Evolutionary conservation across 2,797 vertebrate species (phyloP), one percentile per base, ranked within the genome.

Genomic region (Alauda arvensis): DNA sequence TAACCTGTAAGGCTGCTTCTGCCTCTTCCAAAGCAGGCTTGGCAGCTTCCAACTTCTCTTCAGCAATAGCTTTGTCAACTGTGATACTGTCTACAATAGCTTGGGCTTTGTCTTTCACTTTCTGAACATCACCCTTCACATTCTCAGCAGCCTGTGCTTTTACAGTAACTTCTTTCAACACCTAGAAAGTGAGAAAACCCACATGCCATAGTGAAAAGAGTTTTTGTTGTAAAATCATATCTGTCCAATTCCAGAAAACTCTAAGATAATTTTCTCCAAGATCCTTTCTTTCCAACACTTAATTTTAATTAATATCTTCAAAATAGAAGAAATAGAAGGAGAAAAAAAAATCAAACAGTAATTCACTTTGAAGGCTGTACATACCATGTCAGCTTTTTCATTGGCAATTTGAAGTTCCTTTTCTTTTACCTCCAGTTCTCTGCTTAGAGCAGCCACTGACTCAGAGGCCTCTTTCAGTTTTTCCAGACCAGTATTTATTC

Each of bases 71-170:
- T 95, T 99, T 99, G 91, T 99, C 98, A 42, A 97, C 98, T 5
- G 98, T 98, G 93, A 99, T 99, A 88, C 97, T 97, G 87, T 99
- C 99, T 15, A 99, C 98, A 45, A 99, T 99, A 72, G 97, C 98
- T 83, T 99, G 98, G 17, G 99, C 99, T 95, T 98, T 99, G 95
- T 99, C 99, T 93, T 99, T 99, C 76, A 99, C 99, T 92, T 99
- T 99, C 95, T 99, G 99, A 14, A 99, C 98, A 93, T 99, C 98
- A 25, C 98, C 97, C 86, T 99, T 99, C 81, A 99, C 98, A 46
- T 96, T 97, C 92, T 99, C 99, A 12, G 98, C 98, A 56, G 99
- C 99, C 91, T 99, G 98, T 8, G 99, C 99, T 96, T 99, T 99
- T 60, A 99, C 97, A 1, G 98, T 99, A 72, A 99, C 98, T 95